Base-by-base conservation (phyloP, 2,797 vertebrate species). In the Echeneis naucrates region DNA sequence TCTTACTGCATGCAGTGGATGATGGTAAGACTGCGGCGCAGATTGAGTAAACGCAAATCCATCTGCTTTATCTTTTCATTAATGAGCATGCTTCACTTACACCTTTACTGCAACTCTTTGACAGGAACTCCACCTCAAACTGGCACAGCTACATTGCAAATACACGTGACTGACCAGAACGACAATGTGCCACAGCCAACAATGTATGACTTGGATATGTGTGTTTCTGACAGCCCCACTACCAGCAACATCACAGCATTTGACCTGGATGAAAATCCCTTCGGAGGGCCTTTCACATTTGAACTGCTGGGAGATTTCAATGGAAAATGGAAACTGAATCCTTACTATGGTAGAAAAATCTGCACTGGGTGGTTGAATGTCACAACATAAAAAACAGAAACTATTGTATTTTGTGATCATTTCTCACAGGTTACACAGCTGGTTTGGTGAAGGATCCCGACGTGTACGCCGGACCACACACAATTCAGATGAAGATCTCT, bases 251-350 rank as follows among this genome's bases (percentile, higher is more conserved):
- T 94, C 61, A 81, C 87, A 17, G 91, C 92, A 37, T 69, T 75
- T 63, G 93, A 94, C 82, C 73, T 38, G 47, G 93, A 95, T 60
- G 58, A 58, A 9, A 33, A 51, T 5, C 93, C 91, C 0, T 93
- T 76, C 0, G 87, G 79, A 33, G 93, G 91, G 4, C 94, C 93
- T 17, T 94, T 94, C 67, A 73, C 4, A 2, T 92, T 94, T 77
- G 48, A 91, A 37, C 42, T 94, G 0, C 50, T 91, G 14, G 91
- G 88, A 2, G 75, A 90, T 3, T 53, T 85, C 6, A 48, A 84
- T 12, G 74, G 63, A 21, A 88, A 85, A 71, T 91, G 93, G 89
- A 87, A 48, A 32, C 75, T 95, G 3, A 55, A 80, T 51, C 88
- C 90, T 1, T 75, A 4, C 3, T 3, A 89, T 60, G 92, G 93